Conservation (phyloP, 37 sponge, comb jelly and placozoan genomes). For the Halichondria panicea region DNA sequence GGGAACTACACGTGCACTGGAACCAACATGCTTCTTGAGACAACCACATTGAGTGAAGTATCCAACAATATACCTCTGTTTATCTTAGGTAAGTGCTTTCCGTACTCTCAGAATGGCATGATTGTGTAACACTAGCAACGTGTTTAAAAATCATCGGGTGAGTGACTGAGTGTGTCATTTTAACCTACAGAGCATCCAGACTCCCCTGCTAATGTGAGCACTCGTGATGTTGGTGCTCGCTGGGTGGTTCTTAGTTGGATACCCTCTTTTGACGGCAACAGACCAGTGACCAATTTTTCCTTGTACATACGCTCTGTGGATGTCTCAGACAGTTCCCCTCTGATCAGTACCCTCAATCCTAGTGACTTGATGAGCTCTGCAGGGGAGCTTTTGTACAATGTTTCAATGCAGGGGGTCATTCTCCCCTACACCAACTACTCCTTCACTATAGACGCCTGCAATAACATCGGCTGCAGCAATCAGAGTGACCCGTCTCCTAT, state of each 20-base stretch:
- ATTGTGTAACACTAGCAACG: too few species aligned
- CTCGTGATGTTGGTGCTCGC: slow-evolving; percentile 2
- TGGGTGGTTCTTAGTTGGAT: slow-evolving; percentile 50
- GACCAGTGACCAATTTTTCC: slow-evolving; percentile 19
- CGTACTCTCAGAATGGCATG: not conserved
- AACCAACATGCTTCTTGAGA: slow-evolving; percentile 28
- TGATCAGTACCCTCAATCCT: not conserved
- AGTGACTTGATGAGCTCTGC: not conserved
- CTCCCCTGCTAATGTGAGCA: slow-evolving; percentile 27
- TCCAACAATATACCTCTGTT: slow-evolving; percentile 31
- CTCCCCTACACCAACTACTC: slow-evolving; percentile 57
- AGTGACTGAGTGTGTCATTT: too few species aligned
- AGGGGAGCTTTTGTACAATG: slow-evolving; percentile 11
- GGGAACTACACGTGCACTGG: slow-evolving; percentile 68
- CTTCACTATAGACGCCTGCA: slow-evolving; percentile 56
- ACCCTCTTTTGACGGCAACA: slow-evolving; percentile 62
- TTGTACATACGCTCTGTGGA: slow-evolving; percentile 25
- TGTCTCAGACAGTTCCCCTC: not conserved
- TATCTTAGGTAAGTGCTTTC: slow-evolving; percentile 41
- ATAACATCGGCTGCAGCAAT: slow-evolving; percentile 52
- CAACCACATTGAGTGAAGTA: not conserved
- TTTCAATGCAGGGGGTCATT: slow-evolving; percentile 12
- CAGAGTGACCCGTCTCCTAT: slow-evolving; percentile 14
- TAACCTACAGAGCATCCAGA: slow-evolving; percentile 63
- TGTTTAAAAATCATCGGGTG: too few species aligned